These are phyloP conservation scores for Bombus terrestris DNA, from an alignment of 1,140 invertebrate genomes.

Conservation along the genomic window DNA sequence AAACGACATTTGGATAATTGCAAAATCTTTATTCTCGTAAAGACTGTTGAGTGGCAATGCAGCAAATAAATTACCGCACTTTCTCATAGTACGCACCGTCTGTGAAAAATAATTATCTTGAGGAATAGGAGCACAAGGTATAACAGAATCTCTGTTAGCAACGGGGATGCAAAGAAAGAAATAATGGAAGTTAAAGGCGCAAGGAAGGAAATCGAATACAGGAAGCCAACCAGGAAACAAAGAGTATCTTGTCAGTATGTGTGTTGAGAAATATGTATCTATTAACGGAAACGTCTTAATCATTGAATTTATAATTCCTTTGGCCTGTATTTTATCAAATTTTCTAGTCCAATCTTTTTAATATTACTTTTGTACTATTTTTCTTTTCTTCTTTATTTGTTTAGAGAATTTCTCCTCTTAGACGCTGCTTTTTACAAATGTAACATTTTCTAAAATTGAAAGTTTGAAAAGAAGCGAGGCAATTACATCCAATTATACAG, in stretches of 20 bases:
- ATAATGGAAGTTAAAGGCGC: constrained; percentile 30
- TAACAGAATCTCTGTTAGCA: constrained; percentile 40
- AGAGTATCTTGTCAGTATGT: neutral
- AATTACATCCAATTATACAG: neutral
- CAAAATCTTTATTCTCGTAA: neutral
- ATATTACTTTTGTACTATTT: neutral
- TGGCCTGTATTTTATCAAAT: too few species aligned
- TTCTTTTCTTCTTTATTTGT: neutral
- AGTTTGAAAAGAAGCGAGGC: too few species aligned
- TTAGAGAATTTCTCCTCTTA: neutral
- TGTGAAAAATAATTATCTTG: constrained; percentile 41
- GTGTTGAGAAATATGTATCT: neutral
- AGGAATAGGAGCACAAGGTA: constrained; percentile 21
- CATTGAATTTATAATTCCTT: neutral
- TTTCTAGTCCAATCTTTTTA: neutral
- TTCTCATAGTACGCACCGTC: neutral
- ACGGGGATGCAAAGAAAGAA: constrained; percentile 39
- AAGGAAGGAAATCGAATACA: constrained; percentile 26
- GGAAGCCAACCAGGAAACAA: neutral
- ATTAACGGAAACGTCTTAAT: neutral
- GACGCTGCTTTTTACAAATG: too few species aligned
- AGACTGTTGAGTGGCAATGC: neutral
- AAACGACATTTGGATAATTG: neutral
- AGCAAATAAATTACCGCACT: constrained; percentile 24
- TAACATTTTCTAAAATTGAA: too few species aligned